phyloP scores from a whole-genome alignment of 2,888 invertebrate genomes.

The Strigamia transsilvanica region DNA sequence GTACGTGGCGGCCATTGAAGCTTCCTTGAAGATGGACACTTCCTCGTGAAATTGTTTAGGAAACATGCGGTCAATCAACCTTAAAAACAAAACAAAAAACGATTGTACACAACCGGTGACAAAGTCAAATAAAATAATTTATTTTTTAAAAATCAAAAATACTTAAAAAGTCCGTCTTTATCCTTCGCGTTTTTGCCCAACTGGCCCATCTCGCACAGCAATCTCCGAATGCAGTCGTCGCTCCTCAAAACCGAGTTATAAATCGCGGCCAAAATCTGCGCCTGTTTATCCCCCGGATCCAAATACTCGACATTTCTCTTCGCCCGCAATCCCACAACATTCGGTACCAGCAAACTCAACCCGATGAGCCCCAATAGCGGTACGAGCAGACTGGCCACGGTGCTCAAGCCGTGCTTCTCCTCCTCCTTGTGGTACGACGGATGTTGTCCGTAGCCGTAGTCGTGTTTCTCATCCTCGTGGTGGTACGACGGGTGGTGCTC shows the following conservation, averaged over 20 bases:
- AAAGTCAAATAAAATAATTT: background rate
- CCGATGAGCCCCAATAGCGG: slow-evolving; percentile 50
- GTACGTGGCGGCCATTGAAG: background rate
- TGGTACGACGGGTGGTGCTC: too few species aligned
- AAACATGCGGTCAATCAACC: slow-evolving; percentile 50
- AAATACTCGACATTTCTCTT: background rate
- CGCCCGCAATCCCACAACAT: slow-evolving; percentile 39
- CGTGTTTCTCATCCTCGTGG: background rate
- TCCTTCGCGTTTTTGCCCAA: slow-evolving; percentile 51
- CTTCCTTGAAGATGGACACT: slow-evolving; percentile 39
- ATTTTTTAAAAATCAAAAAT: background rate
- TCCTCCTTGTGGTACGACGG: slow-evolving; percentile 10
- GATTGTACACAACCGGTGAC: background rate
- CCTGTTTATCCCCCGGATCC: slow-evolving; percentile 1
- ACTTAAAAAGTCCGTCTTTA: slow-evolving; percentile 48
- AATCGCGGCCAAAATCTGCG: background rate
- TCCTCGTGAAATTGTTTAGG: slow-evolving; percentile 12
- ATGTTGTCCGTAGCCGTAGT: background rate
- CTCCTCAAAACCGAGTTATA: slow-evolving; percentile 44
- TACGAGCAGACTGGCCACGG: slow-evolving; percentile 41
- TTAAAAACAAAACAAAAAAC: slow-evolving; percentile 20
- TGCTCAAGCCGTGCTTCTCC: background rate
- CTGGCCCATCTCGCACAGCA: slow-evolving; percentile 52
- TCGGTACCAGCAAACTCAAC: slow-evolving; percentile 51
- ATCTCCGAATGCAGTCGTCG: slow-evolving; percentile 19